Percentiles rank a stretch among this genome's conserved stretches.
Conservation (phyloP, 2,888 invertebrate genomes). For the Drosophila differens region DNA sequence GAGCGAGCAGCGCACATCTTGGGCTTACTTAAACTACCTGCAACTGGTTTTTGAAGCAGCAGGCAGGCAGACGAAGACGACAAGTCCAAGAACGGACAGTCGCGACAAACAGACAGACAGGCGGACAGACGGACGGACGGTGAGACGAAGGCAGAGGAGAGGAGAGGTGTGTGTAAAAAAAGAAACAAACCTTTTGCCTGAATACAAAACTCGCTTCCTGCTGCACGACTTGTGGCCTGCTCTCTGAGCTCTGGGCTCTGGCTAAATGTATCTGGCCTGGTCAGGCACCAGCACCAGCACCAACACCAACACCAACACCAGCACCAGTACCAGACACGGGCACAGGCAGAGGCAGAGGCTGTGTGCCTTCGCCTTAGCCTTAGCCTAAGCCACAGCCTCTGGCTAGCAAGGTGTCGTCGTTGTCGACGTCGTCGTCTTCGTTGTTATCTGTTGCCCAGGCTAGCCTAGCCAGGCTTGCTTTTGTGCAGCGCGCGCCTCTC, state of each 20-base stretch:
- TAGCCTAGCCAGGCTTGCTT: slow-evolving; percentile 24
- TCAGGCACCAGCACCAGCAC: slow-evolving; percentile 6
- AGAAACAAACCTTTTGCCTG: slow-evolving; percentile 69
- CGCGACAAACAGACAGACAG: slow-evolving; percentile 23
- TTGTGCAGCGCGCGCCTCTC: slow-evolving; percentile 16
- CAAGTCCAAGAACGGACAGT: slow-evolving; percentile 59
- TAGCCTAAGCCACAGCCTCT: slow-evolving; percentile 40
- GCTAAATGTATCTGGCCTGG: slow-evolving; percentile 24
- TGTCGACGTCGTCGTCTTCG: slow-evolving; percentile 40
- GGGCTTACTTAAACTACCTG: slow-evolving; percentile 82
- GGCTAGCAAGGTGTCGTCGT: slow-evolving; percentile 71
- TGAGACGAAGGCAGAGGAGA: background rate
- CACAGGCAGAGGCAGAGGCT: background rate
- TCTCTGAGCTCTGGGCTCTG: slow-evolving; percentile 24
- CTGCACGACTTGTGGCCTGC: slow-evolving; percentile 72
- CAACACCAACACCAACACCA: background rate
- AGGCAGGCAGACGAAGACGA: slow-evolving; percentile 55
- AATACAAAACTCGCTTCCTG: slow-evolving; percentile 76
- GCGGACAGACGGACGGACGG: background rate
- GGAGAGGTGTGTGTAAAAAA: slow-evolving; percentile 37
- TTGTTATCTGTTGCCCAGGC: slow-evolving; percentile 46
- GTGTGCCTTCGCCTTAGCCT: slow-evolving; percentile 31
- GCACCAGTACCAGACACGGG: background rate
- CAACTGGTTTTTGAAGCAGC: slow-evolving; percentile 81
- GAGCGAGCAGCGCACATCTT: slow-evolving; percentile 50